Percentiles rank a stretch among this genome's conserved stretches.
Conservation (phyloP, 2,113 vertebrate species). For the Indri indri region DNA sequence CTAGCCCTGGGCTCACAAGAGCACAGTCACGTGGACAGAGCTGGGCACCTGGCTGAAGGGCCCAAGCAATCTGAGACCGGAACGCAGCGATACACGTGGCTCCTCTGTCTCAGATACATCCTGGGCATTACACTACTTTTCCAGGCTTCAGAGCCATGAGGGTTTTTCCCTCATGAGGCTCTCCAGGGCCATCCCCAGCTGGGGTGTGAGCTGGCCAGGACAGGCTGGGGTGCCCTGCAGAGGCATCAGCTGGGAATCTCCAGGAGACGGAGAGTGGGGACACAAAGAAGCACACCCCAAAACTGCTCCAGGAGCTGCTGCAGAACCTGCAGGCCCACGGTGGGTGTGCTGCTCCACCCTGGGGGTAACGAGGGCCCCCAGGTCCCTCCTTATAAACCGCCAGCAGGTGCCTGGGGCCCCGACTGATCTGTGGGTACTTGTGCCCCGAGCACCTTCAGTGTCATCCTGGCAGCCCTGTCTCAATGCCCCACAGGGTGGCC, state of each 20-base stretch:
- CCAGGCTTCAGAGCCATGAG: not conserved
- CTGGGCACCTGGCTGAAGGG: not conserved
- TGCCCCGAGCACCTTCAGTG: not conserved
- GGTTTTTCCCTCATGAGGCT: not conserved
- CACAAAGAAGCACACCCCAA: accelerated
- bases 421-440: not conserved
- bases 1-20: not conserved
- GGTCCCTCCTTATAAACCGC: not conserved
- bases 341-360: not conserved
- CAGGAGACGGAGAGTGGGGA: not conserved
- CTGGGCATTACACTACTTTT: not conserved
- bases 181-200: not conserved
- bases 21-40: not conserved
- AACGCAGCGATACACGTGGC: accelerated
- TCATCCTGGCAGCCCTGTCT: not conserved
- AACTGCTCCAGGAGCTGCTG: not conserved
- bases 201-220: not conserved
- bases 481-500: not conserved
- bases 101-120: not conserved
- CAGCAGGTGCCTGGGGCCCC: not conserved
- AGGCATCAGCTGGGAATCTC: not conserved
- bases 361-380: no score
- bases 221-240: not conserved
- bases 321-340: accelerated
- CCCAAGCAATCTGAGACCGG: accelerated